Conservation (phyloP, 2,113 vertebrate genomes). For the Chroicocephalus ridibundus region DNA sequence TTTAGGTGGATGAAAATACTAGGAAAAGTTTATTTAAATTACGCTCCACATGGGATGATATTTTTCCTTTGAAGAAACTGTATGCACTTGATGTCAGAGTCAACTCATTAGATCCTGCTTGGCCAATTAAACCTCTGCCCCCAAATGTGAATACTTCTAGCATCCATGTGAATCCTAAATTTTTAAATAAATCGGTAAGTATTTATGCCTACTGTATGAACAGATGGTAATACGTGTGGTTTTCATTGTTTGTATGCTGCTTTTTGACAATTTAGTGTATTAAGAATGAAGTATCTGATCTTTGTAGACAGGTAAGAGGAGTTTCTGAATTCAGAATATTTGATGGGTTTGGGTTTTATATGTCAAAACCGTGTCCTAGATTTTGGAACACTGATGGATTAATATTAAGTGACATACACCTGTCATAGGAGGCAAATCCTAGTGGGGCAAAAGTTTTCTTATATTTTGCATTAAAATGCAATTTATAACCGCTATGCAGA, state of each 20-base stretch:
- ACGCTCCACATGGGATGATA: conserved; percentile 97
- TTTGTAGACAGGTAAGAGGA: conserved; percentile 11
- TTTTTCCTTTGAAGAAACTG: conserved; percentile 96
- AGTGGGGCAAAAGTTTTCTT: neutral
- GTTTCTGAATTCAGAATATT: neutral
- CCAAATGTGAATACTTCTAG: conserved; percentile 93
- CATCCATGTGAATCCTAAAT: conserved; percentile 99
- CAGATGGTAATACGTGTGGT: neutral
- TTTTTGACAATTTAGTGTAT: neutral
- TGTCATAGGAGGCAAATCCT: neutral
- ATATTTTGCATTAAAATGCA: neutral
- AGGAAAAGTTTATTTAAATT: conserved; percentile 99
- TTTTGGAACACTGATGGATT: neutral
- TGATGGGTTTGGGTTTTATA: neutral
- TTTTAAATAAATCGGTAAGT: conserved; percentile 96
- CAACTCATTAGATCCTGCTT: conserved; percentile 94
- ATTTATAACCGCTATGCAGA: neutral
- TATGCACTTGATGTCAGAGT: conserved; percentile 95
- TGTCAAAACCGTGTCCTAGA: neutral
- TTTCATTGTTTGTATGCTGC: conserved; percentile 18
- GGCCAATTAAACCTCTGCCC: conserved; percentile 96
- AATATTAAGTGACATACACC: neutral
- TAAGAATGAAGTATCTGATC: neutral
- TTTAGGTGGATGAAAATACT: conserved; percentile 99
- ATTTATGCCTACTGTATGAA: conserved; percentile 27